Evolutionary conservation across 2,113 vertebrate species (phyloP).

Genomic region (Apaloderma vittatum): DNA sequence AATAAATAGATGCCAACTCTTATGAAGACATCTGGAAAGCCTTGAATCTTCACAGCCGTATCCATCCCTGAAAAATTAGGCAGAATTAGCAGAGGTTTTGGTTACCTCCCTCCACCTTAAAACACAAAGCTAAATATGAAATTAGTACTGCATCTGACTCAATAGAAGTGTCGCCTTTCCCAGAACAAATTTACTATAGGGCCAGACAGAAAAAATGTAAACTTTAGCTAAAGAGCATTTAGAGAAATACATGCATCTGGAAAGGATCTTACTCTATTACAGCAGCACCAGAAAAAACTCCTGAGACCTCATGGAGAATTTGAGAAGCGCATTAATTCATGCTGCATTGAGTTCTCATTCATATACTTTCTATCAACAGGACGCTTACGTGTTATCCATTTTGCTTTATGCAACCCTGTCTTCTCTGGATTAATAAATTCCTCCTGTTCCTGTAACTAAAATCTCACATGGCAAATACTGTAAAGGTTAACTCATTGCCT

Average conservation of each 20-base stretch:
- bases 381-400: fast-evolving
- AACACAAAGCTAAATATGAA: background rate
- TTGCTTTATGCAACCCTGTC: background rate
- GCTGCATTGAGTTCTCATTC: background rate
- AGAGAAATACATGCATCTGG: background rate
- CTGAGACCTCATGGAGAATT: background rate
- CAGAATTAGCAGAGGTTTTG: background rate
- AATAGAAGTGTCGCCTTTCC: background rate
- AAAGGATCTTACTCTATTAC: background rate
- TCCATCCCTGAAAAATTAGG: background rate
- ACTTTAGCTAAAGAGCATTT: background rate
- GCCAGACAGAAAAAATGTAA: background rate
- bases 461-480: background rate
- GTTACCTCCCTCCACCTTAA: background rate
- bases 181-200: background rate
- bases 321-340: background rate
- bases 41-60: background rate
- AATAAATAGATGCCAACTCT: background rate
- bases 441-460: background rate
- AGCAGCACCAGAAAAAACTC: background rate
- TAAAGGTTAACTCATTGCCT: background rate
- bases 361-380: background rate
- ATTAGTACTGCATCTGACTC: background rate
- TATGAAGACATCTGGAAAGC: background rate
- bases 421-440: background rate